phyloP scores from a whole-genome alignment of 2,888 invertebrate species.

The Drosophila formosana region DNA sequence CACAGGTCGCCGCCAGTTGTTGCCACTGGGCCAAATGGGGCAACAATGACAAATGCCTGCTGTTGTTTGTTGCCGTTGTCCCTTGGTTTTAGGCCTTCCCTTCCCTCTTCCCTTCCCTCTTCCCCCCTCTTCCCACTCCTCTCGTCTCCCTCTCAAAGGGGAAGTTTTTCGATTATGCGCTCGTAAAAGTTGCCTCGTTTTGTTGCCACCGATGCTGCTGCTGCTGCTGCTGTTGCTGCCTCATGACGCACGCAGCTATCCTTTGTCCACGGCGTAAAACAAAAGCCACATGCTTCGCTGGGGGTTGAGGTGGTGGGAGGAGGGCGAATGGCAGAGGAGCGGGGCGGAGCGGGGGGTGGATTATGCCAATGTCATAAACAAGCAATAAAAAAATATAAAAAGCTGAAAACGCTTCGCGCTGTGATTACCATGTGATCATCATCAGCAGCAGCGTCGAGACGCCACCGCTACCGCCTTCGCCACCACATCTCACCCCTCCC shows the following conservation, averaged over 20 bases:
- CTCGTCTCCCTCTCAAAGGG: conserved; percentile 7
- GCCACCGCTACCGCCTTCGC: neutral
- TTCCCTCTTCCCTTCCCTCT: conserved; percentile 15
- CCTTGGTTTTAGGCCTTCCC: conserved; percentile 58
- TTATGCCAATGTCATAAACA: conserved; percentile 74
- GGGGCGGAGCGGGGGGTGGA: neutral
- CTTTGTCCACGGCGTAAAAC: conserved; percentile 65
- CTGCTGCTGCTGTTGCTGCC: conserved; percentile 15
- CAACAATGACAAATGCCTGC: conserved; percentile 49
- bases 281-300: conserved; percentile 60
- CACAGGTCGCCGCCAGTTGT: conserved; percentile 47
- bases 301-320: neutral
- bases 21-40: conserved; percentile 48
- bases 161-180: conserved; percentile 77
- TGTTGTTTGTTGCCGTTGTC: conserved; percentile 15
- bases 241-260: conserved; percentile 50
- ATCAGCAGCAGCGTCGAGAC: conserved; percentile 36
- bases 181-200: conserved; percentile 75
- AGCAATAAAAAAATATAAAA: conserved; percentile 78
- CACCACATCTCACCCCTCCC: neutral
- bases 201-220: conserved; percentile 43
- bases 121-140: neutral
- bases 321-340: neutral
- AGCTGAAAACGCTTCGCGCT: conserved; percentile 50
- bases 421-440: conserved; percentile 72